phyloP scores from a whole-genome alignment of 2,113 vertebrate genomes.

The Gadus chalcogrammus region DNA sequence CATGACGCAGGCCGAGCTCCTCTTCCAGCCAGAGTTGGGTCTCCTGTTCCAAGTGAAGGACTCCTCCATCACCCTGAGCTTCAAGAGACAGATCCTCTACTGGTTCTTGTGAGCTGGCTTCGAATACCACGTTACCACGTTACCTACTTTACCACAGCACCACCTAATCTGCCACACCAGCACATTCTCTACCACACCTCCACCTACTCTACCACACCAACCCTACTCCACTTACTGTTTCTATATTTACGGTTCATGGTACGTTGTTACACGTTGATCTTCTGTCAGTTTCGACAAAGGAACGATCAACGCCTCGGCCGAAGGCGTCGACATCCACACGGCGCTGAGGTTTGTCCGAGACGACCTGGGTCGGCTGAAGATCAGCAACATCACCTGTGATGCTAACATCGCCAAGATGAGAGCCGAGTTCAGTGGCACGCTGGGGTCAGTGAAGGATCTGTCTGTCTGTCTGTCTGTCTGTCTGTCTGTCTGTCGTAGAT shows the following conservation, averaged over 20 bases:
- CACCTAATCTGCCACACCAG: background rate
- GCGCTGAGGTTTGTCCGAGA: constrained; percentile 78
- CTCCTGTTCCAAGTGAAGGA: constrained; percentile 83
- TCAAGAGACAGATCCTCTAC: constrained; percentile 87
- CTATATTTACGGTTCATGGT: too few species aligned
- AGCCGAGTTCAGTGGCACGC: constrained; percentile 81
- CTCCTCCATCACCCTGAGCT: constrained; percentile 84
- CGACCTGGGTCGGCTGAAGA: constrained; percentile 79
- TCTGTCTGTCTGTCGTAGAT: too few species aligned
- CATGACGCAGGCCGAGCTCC: constrained; percentile 71
- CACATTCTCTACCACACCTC: background rate
- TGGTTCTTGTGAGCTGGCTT: constrained; percentile 92
- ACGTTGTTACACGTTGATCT: background rate
- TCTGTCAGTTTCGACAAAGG: constrained; percentile 83
- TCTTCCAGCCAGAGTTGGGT: constrained; percentile 81
- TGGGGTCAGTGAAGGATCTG: constrained; percentile 70
- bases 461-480: too few species aligned
- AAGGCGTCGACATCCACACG: constrained; percentile 84
- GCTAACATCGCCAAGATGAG: constrained; percentile 83
- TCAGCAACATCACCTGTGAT: constrained; percentile 82
- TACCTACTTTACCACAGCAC: background rate
- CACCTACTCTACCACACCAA: background rate
- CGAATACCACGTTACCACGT: background rate
- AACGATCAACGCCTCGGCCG: constrained; percentile 85
- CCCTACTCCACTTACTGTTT: background rate